Percentiles rank a stretch among this genome's conserved stretches.
phyloP scores from a whole-genome alignment of 2,888 invertebrate species.

The Cynaeus angustus region DNA sequence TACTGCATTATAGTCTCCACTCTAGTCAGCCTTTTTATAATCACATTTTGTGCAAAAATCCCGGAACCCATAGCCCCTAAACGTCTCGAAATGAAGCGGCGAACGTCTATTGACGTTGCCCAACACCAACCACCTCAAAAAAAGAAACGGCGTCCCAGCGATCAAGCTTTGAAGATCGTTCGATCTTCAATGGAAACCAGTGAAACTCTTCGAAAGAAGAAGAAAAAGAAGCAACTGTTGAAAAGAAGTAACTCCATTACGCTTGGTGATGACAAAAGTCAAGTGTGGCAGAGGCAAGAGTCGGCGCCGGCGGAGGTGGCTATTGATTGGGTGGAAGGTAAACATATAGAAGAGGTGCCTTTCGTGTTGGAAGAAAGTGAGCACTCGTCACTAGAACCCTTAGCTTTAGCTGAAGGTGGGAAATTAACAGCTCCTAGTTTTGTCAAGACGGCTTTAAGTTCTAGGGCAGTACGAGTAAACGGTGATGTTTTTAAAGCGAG shows the following conservation, averaged over 20 bases:
- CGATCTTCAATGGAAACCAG: slow-evolving; percentile 55
- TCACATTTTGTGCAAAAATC: slow-evolving; percentile 65
- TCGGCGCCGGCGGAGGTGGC: slow-evolving; percentile 49
- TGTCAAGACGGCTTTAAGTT: slow-evolving; percentile 71
- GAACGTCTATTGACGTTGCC: slow-evolving; percentile 81
- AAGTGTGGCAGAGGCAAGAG: slow-evolving; percentile 55
- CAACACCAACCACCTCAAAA: slow-evolving; percentile 75
- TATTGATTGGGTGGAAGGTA: slow-evolving; percentile 59
- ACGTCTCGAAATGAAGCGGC: slow-evolving; percentile 67
- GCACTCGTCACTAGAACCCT: slow-evolving; percentile 64
- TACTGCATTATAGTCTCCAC: slow-evolving; percentile 74
- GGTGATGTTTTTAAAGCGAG: slow-evolving; percentile 52
- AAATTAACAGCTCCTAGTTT: slow-evolving; percentile 64
- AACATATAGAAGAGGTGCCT: slow-evolving; percentile 64
- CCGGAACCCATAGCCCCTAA: slow-evolving; percentile 71
- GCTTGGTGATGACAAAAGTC: slow-evolving; percentile 56
- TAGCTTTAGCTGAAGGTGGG: slow-evolving; percentile 55
- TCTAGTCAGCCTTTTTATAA: slow-evolving; percentile 71
- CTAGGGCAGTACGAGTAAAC: slow-evolving; percentile 64
- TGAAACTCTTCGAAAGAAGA: slow-evolving; percentile 50
- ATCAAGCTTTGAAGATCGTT: slow-evolving; percentile 78
- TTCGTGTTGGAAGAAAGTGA: slow-evolving; percentile 69
- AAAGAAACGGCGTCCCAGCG: slow-evolving; percentile 82
- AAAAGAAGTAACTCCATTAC: slow-evolving; percentile 61
- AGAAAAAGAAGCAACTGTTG: slow-evolving; percentile 53